Evolutionary conservation across 64 coral and sea anemone species (phyloP), one percentile per base, ranked within the genome.

Genomic region (Actinia equina): DNA sequence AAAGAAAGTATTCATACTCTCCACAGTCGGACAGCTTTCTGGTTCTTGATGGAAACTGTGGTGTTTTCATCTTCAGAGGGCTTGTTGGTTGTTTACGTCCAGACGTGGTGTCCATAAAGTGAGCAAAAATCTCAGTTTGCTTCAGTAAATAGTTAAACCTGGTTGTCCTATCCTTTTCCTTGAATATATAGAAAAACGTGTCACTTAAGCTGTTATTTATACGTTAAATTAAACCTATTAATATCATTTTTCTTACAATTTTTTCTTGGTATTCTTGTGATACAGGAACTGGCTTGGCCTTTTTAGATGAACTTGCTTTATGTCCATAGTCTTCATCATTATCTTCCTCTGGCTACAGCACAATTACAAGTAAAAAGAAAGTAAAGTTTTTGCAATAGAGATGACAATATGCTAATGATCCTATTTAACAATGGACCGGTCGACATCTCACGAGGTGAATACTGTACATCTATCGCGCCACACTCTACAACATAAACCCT

Each of bases 121-220:
- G 97, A 52, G 97, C 93, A 86, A 99, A 99, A 82, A 99, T 95
- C 81, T 99, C 97, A 46, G 97, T 99, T 71, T 95, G 91, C 45
- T 95, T 88, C 6, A 99, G 78, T 37, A 99, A 89, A 74, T 88
- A 99, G 77, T 95, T 99, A 61, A 99, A 99, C 86, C 97, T 99
- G 77, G 93, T 95, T 76, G 97, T 88, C 83, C 94, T 94, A 61
- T 99, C 97, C 25, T 92, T 87, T 74, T 88, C 93, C 97, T 99
- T 20, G 12, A 90, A 76, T 71, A 74, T 74, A 74, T 41, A 74
- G 2, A 41, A 71, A 26, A 71, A 71, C 4, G 25, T 25, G 25
- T 63, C 60, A 63, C 17, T 63, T 63, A 0, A 63, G 19, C 4
- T 18, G 16, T 2, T 63, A 54, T 2, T 54, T 54, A 0, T 54